Conservation (phyloP, 2,797 vertebrate genomes). For the Pygocentrus nattereri region DNA sequence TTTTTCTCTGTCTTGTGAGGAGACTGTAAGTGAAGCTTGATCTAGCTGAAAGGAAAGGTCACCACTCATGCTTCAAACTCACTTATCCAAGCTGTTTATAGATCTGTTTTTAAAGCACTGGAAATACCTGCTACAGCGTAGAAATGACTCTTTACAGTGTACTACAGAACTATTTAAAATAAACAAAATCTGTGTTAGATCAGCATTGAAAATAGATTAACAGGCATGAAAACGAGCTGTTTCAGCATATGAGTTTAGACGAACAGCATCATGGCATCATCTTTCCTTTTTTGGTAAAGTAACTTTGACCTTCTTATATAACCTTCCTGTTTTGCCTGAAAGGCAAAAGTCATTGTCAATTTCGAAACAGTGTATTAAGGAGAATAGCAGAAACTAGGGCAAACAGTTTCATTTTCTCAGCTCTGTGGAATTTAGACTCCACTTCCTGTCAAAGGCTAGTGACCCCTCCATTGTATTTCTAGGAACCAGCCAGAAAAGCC, state of each 20-base stretch:
- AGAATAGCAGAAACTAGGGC: conserved; percentile 4
- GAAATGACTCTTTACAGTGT: background rate
- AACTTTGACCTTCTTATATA: conserved; percentile 16
- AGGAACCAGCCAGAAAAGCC: background rate
- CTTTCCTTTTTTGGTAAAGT: background rate
- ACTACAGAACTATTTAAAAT: background rate
- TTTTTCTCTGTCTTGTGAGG: background rate
- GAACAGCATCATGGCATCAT: background rate
- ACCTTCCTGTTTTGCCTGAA: conserved; percentile 27
- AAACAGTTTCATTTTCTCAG: conserved; percentile 1
- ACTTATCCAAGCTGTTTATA: conserved; percentile 19
- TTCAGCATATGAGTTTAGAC: background rate
- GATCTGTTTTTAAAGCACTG: background rate
- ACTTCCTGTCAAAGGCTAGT: conserved; percentile 14
- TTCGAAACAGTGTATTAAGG: conserved; percentile 5
- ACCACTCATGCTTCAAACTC: background rate
- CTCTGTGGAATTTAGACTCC: conserved; percentile 2
- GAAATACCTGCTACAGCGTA: background rate
- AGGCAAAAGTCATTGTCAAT: conserved; percentile 32
- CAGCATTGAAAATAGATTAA: background rate
- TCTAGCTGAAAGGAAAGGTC: conserved; percentile 2
- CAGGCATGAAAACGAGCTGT: background rate
- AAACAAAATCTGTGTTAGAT: background rate
- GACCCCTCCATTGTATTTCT: conserved; percentile 6
- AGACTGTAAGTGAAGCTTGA: background rate